These are phyloP conservation scores for Adoxophyes honmai DNA, from an alignment of 1,140 invertebrate genomes.

Conservation along the genomic window DNA sequence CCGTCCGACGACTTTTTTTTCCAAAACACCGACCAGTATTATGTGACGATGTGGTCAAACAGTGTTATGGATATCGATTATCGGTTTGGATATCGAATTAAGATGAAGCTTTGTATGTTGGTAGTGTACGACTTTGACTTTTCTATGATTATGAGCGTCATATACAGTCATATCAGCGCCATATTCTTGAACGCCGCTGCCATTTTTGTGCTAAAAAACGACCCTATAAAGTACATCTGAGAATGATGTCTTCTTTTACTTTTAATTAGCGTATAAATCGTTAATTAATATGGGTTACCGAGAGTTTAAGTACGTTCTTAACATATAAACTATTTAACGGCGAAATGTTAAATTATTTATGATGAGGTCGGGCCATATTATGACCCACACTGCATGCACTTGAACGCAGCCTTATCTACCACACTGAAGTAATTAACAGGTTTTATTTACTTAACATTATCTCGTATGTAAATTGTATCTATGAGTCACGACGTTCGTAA, in stretches of 20 bases:
- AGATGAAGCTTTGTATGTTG: not conserved
- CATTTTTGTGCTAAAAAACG: too few relatives aligned
- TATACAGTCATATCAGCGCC: too few relatives aligned
- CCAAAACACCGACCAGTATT: slow-evolving; percentile 3
- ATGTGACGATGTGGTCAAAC: slow-evolving; percentile 15
- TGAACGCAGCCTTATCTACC: slow-evolving; percentile 23
- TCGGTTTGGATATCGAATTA: slow-evolving; percentile 4
- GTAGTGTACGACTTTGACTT: too few relatives aligned
- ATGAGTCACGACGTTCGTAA: slow-evolving; percentile 45
- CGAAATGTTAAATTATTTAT: not conserved
- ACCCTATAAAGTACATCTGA: too few relatives aligned
- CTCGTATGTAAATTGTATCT: slow-evolving; percentile 28
- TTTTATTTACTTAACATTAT: slow-evolving; percentile 41
- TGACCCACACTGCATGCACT: not conserved
- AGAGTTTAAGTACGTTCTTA: too few relatives aligned
- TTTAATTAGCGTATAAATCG: too few relatives aligned
- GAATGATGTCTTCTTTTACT: too few relatives aligned
- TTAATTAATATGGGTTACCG: too few relatives aligned
- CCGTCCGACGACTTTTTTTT: slow-evolving; percentile 33
- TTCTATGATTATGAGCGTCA: too few relatives aligned
- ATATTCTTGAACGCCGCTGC: too few relatives aligned
- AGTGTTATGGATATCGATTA: slow-evolving; percentile 15
- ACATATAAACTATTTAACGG: too few relatives aligned
- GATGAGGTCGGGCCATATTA: not conserved
- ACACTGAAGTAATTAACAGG: slow-evolving; percentile 37